phyloP scores from a whole-genome alignment of 2,888 invertebrate species.

The Mesoligia furuncula region DNA sequence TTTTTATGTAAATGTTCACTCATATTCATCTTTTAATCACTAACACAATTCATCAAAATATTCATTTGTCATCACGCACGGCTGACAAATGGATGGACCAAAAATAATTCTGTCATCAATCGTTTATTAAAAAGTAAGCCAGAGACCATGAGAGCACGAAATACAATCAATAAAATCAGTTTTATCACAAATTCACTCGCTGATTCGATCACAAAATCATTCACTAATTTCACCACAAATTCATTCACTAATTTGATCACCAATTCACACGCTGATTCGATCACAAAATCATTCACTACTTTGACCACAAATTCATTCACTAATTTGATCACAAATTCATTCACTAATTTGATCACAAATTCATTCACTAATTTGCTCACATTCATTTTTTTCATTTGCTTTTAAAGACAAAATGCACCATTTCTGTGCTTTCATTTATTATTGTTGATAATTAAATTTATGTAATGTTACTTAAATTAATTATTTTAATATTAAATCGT shows the following conservation, averaged over 20 bases:
- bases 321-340: slow-evolving; percentile 4
- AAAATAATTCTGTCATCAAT: not conserved
- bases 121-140: not conserved
- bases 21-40: slow-evolving; percentile 7
- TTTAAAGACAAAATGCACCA: not conserved
- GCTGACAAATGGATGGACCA: not conserved
- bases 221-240: too few species aligned
- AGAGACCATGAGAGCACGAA: not conserved
- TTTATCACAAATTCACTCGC: slow-evolving; percentile 10
- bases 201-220: not conserved
- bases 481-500: slow-evolving; percentile 50
- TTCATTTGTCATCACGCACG: not conserved
- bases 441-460: slow-evolving; percentile 17
- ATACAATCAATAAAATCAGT: not conserved
- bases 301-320: not conserved
- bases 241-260: not conserved
- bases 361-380: not conserved
- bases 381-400: not conserved
- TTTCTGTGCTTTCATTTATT: slow-evolving; percentile 6
- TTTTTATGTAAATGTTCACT: not conserved
- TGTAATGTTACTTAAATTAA: slow-evolving; percentile 44
- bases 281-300: not conserved
- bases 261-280: slow-evolving; percentile 3
- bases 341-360: not conserved
- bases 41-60: not conserved